These are phyloP conservation scores for Caenorhabditis sp. DNA, from an alignment of 2,888 invertebrate genomes.

Conservation along the genomic window DNA sequence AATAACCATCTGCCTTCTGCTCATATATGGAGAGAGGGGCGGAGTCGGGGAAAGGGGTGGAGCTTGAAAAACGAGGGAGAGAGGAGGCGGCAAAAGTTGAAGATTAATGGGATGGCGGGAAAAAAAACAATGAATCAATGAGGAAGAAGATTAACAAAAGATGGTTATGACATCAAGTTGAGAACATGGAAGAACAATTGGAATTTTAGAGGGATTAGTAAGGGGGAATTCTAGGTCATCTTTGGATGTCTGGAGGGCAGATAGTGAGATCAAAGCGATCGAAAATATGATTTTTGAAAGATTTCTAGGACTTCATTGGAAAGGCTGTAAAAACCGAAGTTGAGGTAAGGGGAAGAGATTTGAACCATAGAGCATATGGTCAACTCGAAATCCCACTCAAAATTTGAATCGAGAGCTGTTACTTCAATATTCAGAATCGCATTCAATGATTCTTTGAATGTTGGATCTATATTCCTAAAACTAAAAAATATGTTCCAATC, in stretches of 20 bases:
- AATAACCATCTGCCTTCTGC: constrained; percentile 47
- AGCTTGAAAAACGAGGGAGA: neutral
- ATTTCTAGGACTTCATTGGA: neutral
- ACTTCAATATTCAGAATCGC: too few relatives aligned
- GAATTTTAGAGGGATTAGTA: neutral
- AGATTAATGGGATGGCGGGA: constrained; percentile 35
- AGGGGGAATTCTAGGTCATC: constrained; percentile 10
- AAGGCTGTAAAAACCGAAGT: too few relatives aligned
- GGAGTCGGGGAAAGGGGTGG: constrained; percentile 31
- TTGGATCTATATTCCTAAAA: too few relatives aligned
- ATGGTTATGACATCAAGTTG: constrained; percentile 27
- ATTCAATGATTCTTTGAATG: too few relatives aligned
- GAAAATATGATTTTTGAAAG: neutral
- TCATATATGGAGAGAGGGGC: neutral
- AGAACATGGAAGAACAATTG: constrained; percentile 11
- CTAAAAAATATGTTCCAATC: too few relatives aligned
- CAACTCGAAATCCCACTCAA: too few relatives aligned
- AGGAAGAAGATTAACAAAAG: constrained; percentile 10
- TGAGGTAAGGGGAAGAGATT: too few relatives aligned
- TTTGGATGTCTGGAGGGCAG: neutral
- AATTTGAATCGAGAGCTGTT: too few relatives aligned
- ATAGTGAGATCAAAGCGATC: neutral
- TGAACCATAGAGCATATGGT: too few relatives aligned
- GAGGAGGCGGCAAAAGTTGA: constrained; percentile 26
- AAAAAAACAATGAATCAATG: constrained; percentile 32